Base-by-base conservation (phyloP, 64 coral and sea anemone genomes). In the Acropora tenuis region DNA sequence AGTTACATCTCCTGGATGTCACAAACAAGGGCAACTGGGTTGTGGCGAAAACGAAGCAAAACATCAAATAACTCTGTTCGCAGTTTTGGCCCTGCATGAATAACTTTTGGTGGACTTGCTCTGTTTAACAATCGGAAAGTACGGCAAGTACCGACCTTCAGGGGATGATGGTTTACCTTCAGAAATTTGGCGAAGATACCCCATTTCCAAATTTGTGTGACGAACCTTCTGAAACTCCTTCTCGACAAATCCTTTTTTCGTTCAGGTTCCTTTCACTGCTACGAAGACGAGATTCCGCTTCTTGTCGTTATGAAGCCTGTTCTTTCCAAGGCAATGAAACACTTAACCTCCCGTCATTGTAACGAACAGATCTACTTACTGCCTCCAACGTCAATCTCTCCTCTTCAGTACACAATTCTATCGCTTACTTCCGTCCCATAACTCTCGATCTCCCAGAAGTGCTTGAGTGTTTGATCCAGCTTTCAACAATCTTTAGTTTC, bases 281-380 rank as follows among this genome's bases (percentile, higher is more conserved):
- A 5, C 15, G 57, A 58, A 93, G 77, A 41, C 84, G 84, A 47
- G 73, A 79, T 41, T 76, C 47, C 72, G 91, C 75, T 74, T 88
- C 16, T 50, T 65, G 90, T 0, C 8, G 77, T 47, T 92, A 17
- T 69, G 7, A 69, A 83, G 91, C 50, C 69, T 60, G 45, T 65
- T 53, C 43, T 57, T 93, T 93, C 91, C 91, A 87, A 30, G 91
- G 91, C 42, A 89, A 50, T 55, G 79, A 79, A 63, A 90, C 19
- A 67, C 45, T 50, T 30, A 80, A 90, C 53, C 88, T 76, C 41
- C 57, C 52, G 18, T n/a, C 45, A 12, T 52, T 82, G 47, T 89
- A 74, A 8, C 41, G 10, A 5, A 89, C 55, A 16, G 88, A 79
- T 5, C 52, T 8, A 6, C 71, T 78, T 1, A 90, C 77, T 44